These are phyloP conservation scores for Chalcosyrphus nemorum DNA, from an alignment of 2,888 invertebrate species.

Conservation along the genomic window DNA sequence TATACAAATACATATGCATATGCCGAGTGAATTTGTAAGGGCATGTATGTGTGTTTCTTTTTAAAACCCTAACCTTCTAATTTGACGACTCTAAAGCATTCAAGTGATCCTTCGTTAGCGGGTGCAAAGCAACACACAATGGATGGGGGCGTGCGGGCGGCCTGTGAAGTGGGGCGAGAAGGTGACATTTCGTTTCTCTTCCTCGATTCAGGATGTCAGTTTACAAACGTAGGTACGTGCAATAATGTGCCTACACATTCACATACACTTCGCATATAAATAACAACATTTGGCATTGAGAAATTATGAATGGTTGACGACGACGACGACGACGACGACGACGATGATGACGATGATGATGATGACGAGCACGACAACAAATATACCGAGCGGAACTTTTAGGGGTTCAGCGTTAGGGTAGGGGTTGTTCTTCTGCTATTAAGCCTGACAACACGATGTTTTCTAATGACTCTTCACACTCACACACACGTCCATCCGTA, in stretches of 20 bases:
- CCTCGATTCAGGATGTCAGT: constrained; percentile 16
- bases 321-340: constrained; percentile 19
- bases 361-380: constrained; percentile 29
- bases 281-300: constrained; percentile 49
- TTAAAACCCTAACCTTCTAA: constrained; percentile 58
- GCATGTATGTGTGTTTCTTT: constrained; percentile 8
- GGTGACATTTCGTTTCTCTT: background rate
- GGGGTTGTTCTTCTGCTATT: background rate
- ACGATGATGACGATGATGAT: constrained; percentile 15
- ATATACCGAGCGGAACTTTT: constrained; percentile 9
- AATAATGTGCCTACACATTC: background rate
- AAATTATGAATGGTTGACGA: constrained; percentile 50
- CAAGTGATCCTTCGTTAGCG: constrained; percentile 59
- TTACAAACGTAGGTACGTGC: background rate
- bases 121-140: constrained; percentile 27
- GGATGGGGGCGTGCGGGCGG: constrained; percentile 16
- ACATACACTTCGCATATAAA: background rate
- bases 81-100: constrained; percentile 48
- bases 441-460: constrained; percentile 4
- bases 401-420: constrained; percentile 12
- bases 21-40: constrained; percentile 26
- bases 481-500: background rate
- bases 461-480: constrained; percentile 43
- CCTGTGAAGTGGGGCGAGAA: background rate
- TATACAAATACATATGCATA: constrained; percentile 20